phyloP scores from a whole-genome alignment of 30 jellyfish, hydroid and myxozoan species.

The Hydractinia symbiolongicarpus region DNA sequence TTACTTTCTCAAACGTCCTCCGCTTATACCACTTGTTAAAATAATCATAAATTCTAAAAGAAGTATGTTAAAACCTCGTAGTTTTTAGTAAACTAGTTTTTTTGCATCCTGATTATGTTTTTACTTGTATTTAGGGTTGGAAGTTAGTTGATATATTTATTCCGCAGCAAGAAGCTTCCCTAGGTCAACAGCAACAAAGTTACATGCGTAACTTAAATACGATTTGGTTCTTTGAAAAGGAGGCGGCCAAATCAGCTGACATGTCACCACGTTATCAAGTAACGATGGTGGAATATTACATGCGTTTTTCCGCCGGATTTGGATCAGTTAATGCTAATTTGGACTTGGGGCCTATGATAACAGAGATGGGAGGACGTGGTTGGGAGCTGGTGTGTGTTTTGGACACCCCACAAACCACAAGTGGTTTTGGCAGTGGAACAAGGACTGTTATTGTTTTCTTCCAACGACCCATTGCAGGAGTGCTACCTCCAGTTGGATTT shows the following conservation, averaged over 20 bases:
- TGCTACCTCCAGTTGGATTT: background rate
- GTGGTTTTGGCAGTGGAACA: conserved; percentile 31
- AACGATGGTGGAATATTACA: conserved; percentile 30
- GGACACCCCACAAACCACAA: conserved; percentile 33
- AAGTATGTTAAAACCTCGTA: too few species aligned
- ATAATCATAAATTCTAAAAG: too few species aligned
- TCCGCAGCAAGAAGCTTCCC: conserved; percentile 17
- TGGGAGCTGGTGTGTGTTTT: conserved; percentile 50
- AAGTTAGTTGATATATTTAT: conserved; percentile 41
- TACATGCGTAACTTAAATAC: conserved; percentile 14
- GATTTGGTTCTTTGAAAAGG: conserved; percentile 59
- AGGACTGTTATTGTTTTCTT: conserved; percentile 23
- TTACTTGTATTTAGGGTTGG: conserved; percentile 29
- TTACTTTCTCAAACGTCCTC: too few species aligned
- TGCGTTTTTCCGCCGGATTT: conserved; percentile 22
- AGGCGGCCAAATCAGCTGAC: conserved; percentile 24
- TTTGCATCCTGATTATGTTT: too few species aligned
- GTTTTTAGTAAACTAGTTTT: too few species aligned
- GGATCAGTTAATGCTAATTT: conserved; percentile 20
- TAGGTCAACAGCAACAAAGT: background rate
- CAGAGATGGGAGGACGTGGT: conserved; percentile 54
- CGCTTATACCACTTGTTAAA: too few species aligned
- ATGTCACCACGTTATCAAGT: conserved; percentile 41
- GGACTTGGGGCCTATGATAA: conserved; percentile 25
- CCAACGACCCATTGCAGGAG: conserved; percentile 25